These are phyloP conservation scores for Halictus quadricinctus DNA, from an alignment of 2,888 invertebrate species.

Conservation along the genomic window DNA sequence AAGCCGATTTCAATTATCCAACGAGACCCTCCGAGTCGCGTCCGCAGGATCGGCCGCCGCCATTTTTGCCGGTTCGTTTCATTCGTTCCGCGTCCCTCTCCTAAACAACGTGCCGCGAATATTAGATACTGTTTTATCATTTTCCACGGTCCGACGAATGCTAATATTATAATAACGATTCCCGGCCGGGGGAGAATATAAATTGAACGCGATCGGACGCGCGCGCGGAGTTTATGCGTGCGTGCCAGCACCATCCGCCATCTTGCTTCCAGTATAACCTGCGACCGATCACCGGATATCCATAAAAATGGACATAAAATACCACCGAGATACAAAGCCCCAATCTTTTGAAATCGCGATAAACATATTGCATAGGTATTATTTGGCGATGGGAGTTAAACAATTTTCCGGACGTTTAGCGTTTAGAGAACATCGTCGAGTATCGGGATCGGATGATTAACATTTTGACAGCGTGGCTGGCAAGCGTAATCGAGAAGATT, in stretches of 20 bases:
- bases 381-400: no score
- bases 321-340: background rate
- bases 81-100: background rate
- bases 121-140: background rate
- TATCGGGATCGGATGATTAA: background rate
- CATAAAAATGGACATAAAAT: background rate
- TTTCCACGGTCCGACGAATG: background rate
- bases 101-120: slow-evolving; percentile 12
- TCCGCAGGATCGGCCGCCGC: no score
- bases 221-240: background rate
- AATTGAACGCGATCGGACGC: background rate
- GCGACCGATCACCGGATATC: background rate
- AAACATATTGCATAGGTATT: background rate
- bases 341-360: background rate
- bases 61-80: background rate
- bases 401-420: no score
- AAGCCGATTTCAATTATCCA: background rate
- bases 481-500: background rate
- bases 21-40: background rate
- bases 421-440: no score
- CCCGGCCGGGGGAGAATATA: background rate
- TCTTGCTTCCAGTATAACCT: background rate
- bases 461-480: background rate
- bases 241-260: background rate
- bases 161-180: background rate